phyloP scores from a whole-genome alignment of 2,888 invertebrate species.

The Tinea semifulvella region DNA sequence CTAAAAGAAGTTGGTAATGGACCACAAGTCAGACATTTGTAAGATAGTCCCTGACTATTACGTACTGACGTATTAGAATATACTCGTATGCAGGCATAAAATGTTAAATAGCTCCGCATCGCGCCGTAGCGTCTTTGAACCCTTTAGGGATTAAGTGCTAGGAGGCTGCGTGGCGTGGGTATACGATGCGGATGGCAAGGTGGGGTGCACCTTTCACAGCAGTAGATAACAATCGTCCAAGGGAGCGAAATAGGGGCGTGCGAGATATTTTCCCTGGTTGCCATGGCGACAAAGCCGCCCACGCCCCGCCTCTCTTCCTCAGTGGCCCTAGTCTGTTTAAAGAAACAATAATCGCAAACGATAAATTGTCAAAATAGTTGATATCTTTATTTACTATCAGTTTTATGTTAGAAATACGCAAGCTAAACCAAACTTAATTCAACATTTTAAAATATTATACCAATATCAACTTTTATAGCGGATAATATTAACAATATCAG shows the following conservation, averaged over 20 bases:
- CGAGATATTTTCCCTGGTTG: conserved; percentile 44
- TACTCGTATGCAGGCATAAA: too few relatives aligned
- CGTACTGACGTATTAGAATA: too few relatives aligned
- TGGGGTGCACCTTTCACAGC: conserved; percentile 48
- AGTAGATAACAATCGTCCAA: conserved; percentile 51
- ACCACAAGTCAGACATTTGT: too few relatives aligned
- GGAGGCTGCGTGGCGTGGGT: conserved; percentile 36
- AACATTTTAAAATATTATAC: not conserved
- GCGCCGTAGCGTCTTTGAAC: conserved; percentile 22
- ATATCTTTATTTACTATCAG: too few relatives aligned
- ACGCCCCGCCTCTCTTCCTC: conserved; percentile 29
- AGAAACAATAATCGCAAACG: not conserved
- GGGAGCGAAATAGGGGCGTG: conserved; percentile 52
- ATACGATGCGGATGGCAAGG: conserved; percentile 44
- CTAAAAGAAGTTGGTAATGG: too few relatives aligned
- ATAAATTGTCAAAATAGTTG: too few relatives aligned
- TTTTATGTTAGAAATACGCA: too few relatives aligned
- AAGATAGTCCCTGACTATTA: too few relatives aligned
- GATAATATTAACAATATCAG: too few relatives aligned
- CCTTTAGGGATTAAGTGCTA: conserved; percentile 51
- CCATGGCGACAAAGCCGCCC: conserved; percentile 51
- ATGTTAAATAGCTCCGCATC: not conserved
- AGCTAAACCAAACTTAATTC: too few relatives aligned
- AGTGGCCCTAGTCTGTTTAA: too few relatives aligned
- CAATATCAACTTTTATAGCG: too few relatives aligned